Percentiles rank a stretch among this genome's conserved stretches.
Evolutionary conservation across 2,797 vertebrate species (phyloP).

Genomic region (Remorina albescens): DNA sequence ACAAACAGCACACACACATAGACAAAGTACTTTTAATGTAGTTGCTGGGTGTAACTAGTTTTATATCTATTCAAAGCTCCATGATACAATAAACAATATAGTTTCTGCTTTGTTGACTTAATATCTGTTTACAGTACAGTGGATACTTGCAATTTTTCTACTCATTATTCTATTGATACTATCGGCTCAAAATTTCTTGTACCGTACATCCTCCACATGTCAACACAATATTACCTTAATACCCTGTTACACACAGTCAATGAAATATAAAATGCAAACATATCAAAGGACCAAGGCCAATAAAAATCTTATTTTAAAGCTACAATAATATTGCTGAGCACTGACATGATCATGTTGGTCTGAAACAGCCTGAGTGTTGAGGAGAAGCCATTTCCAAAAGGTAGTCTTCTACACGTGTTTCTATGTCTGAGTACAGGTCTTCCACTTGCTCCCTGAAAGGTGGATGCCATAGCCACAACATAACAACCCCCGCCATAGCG

Average conservation of each 20-base stretch:
- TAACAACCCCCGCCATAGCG: conserved; percentile 46
- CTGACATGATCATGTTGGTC: conserved; percentile 78
- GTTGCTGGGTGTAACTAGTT: not conserved
- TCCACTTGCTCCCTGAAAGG: conserved; percentile 79
- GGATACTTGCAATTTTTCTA: not conserved
- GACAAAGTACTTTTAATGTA: not conserved
- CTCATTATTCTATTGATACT: conserved; percentile 12
- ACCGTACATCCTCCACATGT: conserved; percentile 13
- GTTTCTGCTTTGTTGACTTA: not conserved
- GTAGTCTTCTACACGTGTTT: conserved; percentile 77
- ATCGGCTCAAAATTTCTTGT: conserved; percentile 20
- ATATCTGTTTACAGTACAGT: conserved; percentile 59
- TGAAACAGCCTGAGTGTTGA: conserved; percentile 75
- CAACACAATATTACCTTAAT: conserved; percentile 12
- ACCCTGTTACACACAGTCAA: conserved; percentile 20
- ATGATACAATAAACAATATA: not conserved
- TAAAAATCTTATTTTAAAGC: conserved; percentile 32
- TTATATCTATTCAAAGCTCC: not conserved
- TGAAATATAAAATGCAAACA: conserved; percentile 40
- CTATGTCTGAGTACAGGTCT: conserved; percentile 75
- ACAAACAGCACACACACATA: not conserved
- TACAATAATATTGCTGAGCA: conserved; percentile 8
- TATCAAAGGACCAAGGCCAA: conserved; percentile 22
- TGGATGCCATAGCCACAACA: conserved; percentile 81
- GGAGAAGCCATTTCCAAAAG: conserved; percentile 75